Base-by-base conservation (phyloP, 2,888 invertebrate species). In the Chirona hameri region DNA sequence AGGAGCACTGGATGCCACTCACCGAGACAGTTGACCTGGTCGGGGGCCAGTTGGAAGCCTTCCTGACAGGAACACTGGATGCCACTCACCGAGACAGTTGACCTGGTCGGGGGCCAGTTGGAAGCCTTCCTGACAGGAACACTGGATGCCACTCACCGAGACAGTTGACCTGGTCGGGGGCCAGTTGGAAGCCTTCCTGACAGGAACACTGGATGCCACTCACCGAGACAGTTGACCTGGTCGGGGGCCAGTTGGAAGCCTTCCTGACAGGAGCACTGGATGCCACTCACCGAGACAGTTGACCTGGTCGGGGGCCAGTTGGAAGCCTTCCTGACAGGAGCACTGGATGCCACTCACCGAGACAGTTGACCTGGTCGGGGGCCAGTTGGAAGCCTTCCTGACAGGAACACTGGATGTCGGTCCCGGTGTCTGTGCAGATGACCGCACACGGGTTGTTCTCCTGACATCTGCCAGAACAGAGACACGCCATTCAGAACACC, bases 111-210 rank as follows among this genome's bases (percentile, higher is more conserved):
- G 85, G 85, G 90, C 91, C 76, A 95, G 89, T 85, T 91, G 89
- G 87, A 91, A 95, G 0, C 95, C 95, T 84, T 91, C 89, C 82
- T 91, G 88, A 86, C 95, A 95, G 0, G 91, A 91, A 87, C 95
- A 95, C 85, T 91, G n/a, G n/a, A n/a, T n/a, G 60, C 24, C 18
- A 39, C 85, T 85, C 84, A 89, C 89, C 93, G 88, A 90, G 89
- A 87, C 94, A 95, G 10, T 92, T 91, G 84, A 89, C 91, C 81
- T 91, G 91, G 87, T 95, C 93, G 0, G 89, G 85, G 85, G 90
- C 91, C 76, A 95, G 89, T 85, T 91, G 89, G 87, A 91, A 95
- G 0, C 95, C 95, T 84, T 91, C 89, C 82, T 91, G 88, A 86
- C 95, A 95, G 0, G 91, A 91, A 87, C 95, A 95, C 85, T 91